phyloP scores from a whole-genome alignment of 2,797 vertebrate genomes.

The Loris lydekkerianus region DNA sequence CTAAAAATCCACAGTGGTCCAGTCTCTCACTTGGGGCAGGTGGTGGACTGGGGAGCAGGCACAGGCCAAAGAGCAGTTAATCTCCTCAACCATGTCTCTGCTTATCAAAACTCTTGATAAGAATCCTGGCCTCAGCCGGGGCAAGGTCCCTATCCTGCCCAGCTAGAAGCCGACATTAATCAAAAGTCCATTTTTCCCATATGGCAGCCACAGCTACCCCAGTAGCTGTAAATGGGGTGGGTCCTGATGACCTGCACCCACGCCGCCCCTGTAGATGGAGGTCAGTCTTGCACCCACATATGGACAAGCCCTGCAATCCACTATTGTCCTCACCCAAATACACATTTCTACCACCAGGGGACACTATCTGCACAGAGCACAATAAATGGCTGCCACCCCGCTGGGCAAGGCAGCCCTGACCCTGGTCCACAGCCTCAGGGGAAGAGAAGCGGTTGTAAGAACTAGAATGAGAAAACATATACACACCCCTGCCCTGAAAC shows the following conservation, averaged over 20 bases:
- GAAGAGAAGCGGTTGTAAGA: neutral
- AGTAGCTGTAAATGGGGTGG: neutral
- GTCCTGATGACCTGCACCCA: neutral
- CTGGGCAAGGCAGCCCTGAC: neutral
- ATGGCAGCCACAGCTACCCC: neutral
- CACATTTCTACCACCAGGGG: neutral
- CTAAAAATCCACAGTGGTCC: neutral
- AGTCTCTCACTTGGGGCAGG: neutral
- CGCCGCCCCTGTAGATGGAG: neutral
- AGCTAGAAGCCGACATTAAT: neutral
- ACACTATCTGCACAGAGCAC: neutral
- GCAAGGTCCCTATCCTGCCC: neutral
- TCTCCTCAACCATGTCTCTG: neutral
- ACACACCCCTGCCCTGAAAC: fast-evolving
- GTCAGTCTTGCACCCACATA: neutral
- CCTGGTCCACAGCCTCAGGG: neutral
- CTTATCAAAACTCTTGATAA: neutral
- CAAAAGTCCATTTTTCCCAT: neutral
- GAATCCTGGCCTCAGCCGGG: neutral
- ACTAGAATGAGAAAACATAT: neutral
- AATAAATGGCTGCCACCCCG: neutral
- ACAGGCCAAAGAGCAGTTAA: neutral
- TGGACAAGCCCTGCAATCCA: no score
- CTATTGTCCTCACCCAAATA: neutral
- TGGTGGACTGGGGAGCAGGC: neutral